Conservation (phyloP, 2,113 vertebrate genomes). For the Capricornis sumatraensis region DNA sequence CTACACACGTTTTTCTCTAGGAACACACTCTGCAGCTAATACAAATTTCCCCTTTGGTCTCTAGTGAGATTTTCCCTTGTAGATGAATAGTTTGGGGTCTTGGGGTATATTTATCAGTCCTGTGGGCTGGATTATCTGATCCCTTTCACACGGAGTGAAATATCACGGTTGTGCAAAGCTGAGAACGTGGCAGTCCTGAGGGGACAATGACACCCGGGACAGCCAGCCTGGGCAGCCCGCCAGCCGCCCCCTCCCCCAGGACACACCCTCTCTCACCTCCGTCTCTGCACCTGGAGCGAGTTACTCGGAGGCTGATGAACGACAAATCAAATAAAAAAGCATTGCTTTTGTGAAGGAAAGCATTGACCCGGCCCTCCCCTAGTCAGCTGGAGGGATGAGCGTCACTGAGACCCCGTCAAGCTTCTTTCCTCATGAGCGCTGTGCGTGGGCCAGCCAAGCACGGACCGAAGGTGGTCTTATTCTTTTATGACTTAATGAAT, state of each 20-base stretch:
- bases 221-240: neutral
- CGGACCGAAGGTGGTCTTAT: neutral
- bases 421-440: neutral
- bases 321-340: slow-evolving; percentile 48
- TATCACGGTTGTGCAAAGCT: neutral
- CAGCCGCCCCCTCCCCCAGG: neutral
- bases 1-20: neutral
- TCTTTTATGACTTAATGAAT: neutral
- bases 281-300: neutral
- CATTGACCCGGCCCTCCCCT: neutral
- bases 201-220: neutral
- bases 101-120: neutral
- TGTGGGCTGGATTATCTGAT: neutral
- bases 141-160: neutral
- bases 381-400: neutral
- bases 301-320: slow-evolving; percentile 21
- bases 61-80: neutral
- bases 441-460: neutral
- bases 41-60: neutral
- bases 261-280: neutral
- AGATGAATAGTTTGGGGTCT: neutral
- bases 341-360: neutral
- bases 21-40: neutral
- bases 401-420: neutral
- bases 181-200: neutral